Conservation (phyloP, 1,140 invertebrate genomes). For the Harlomillsia oculata region DNA sequence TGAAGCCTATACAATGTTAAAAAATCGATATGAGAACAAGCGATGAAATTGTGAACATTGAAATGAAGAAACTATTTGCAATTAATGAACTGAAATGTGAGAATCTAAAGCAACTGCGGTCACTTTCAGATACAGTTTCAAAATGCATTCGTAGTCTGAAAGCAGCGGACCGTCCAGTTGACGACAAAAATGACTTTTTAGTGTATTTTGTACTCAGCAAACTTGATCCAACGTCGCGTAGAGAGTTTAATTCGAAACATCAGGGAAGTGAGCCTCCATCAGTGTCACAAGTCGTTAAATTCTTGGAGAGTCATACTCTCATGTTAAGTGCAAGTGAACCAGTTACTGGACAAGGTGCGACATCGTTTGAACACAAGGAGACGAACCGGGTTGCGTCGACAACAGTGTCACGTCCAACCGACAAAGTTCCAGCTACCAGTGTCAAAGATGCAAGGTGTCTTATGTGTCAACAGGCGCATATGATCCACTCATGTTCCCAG, state of each 20-base stretch:
- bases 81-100: not conserved
- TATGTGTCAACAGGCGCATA: not conserved
- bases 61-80: conserved; percentile 4
- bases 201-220: too few relatives aligned
- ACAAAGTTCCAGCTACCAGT: not conserved
- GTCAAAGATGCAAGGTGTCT: not conserved
- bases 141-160: conserved; percentile 9
- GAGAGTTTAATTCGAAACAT: too few relatives aligned
- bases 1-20: not conserved
- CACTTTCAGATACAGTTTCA: conserved; percentile 2
- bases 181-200: not conserved
- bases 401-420: too few relatives aligned
- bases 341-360: too few relatives aligned
- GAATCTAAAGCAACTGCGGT: not conserved
- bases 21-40: conserved; percentile 17
- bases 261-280: too few relatives aligned
- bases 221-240: too few relatives aligned
- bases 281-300: too few relatives aligned
- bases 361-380: not conserved
- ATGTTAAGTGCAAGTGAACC: too few relatives aligned
- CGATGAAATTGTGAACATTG: conserved; percentile 14
- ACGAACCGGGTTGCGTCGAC: too few relatives aligned
- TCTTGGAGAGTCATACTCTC: too few relatives aligned
- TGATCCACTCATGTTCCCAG: not conserved
- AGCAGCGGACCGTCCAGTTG: not conserved